These are phyloP conservation scores for Alfaro cultratus DNA, from an alignment of 2,797 vertebrate species.

Conservation along the genomic window DNA sequence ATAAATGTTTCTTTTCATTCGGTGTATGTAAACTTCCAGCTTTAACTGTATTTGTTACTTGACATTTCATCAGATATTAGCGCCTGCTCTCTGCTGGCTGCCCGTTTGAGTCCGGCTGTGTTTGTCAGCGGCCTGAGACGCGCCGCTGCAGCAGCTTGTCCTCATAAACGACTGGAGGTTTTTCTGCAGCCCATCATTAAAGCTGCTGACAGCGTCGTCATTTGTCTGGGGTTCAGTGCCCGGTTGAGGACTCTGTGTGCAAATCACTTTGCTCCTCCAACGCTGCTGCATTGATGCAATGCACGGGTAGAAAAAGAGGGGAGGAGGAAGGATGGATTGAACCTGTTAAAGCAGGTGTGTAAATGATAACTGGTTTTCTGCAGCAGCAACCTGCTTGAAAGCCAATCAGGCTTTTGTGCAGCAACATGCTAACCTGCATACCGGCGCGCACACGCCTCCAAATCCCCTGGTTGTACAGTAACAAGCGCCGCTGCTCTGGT, in stretches of 20 bases:
- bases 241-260: conserved; percentile 16
- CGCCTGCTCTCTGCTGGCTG: background rate
- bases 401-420: background rate
- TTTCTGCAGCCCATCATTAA: conserved; percentile 60
- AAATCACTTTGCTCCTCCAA: conserved; percentile 12
- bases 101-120: background rate
- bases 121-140: conserved; percentile 16
- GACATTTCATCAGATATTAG: background rate
- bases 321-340: background rate
- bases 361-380: no score
- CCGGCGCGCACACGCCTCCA: conserved; percentile 19
- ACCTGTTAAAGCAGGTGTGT: background rate
- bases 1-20: no score
- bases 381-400: background rate
- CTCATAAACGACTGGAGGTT: conserved; percentile 53
- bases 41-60: background rate
- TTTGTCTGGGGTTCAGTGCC: conserved; percentile 46
- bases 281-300: background rate
- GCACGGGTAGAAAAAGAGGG: background rate
- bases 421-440: background rate
- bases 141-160: conserved; percentile 28
- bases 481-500: conserved; percentile 55
- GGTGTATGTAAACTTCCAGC: no score
- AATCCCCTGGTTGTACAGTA: conserved; percentile 34
- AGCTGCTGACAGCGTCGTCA: conserved; percentile 62